These are phyloP conservation scores for Melanophora roralis DNA, from an alignment of 2,888 invertebrate genomes.

Conservation along the genomic window DNA sequence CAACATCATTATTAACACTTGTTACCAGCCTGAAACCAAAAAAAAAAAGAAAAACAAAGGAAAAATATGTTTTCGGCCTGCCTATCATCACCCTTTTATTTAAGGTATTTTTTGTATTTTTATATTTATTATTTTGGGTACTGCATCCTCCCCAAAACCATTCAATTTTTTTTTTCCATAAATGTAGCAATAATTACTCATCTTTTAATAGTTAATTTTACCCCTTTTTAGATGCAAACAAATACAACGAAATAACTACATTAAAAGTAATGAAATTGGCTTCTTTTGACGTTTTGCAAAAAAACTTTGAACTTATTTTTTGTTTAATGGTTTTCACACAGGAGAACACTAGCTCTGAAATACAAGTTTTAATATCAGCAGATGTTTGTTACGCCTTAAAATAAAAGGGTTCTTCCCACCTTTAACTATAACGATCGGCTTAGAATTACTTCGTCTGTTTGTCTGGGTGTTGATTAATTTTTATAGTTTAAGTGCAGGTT, in stretches of 20 bases:
- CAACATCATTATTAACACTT: constrained; percentile 63
- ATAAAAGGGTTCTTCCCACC: too few relatives aligned
- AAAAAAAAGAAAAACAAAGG: neutral
- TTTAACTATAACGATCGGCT: too few relatives aligned
- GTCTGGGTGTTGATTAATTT: too few relatives aligned
- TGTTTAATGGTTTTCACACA: neutral
- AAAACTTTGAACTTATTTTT: constrained; percentile 26
- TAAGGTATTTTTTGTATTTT: constrained; percentile 10
- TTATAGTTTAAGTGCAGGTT: too few relatives aligned
- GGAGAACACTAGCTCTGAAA: too few relatives aligned
- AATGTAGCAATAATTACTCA: constrained; percentile 44
- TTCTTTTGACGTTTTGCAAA: neutral
- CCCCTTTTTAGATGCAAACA: constrained; percentile 29
- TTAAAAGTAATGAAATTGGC: neutral
- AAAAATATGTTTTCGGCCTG: neutral
- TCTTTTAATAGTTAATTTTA: constrained; percentile 26
- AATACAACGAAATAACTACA: neutral
- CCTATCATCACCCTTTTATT: constrained; percentile 43
- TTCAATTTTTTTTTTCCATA: constrained; percentile 8
- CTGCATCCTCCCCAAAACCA: constrained; percentile 18
- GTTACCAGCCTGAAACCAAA: constrained; percentile 51
- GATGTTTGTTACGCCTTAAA: too few relatives aligned
- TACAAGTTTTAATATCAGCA: too few relatives aligned
- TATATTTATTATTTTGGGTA: neutral
- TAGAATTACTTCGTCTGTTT: too few relatives aligned